A percentile compares a stretch with the other conserved stretches of the same genome.
Evolutionary conservation across 2,797 vertebrate species (phyloP).

Genomic region (Chanos chanos): DNA sequence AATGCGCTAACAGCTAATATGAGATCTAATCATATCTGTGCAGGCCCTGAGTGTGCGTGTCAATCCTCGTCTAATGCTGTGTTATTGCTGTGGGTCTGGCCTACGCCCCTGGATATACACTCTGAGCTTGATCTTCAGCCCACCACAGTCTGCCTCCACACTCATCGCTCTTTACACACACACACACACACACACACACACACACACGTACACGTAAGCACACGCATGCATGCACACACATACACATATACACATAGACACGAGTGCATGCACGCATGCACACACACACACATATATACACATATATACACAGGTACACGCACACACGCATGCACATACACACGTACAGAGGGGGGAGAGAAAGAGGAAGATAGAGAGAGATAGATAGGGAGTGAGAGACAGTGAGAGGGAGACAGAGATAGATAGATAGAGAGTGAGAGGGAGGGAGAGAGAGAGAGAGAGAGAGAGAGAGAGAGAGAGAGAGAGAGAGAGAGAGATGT

Average conservation of each 20-base stretch:
- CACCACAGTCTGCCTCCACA: constrained; percentile 56
- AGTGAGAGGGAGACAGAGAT: no score
- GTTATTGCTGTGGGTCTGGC: constrained; percentile 76
- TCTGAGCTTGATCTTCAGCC: constrained; percentile 62
- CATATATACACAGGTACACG: no score
- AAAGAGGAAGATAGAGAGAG: no score
- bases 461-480: constrained; percentile 42
- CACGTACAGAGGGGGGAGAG: no score
- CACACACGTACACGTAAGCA: no score
- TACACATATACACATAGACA: no score
- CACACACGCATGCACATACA: no score
- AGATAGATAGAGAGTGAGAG: constrained; percentile 78
- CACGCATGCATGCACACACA: no score
- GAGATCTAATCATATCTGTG: constrained; percentile 81
- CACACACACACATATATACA: no score
- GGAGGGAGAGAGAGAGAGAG: constrained; percentile 39
- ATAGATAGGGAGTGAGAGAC: no score
- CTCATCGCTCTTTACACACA: constrained; percentile 1
- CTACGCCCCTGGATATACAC: constrained; percentile 67
- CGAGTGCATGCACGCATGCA: no score
- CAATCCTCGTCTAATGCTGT: constrained; percentile 69
- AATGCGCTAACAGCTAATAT: constrained; percentile 90
- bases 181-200: constrained; percentile 22
- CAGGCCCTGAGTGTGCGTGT: constrained; percentile 59
- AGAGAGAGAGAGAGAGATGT: constrained; percentile 30